These are phyloP conservation scores for Darwinula stevensoni DNA, from an alignment of 2,888 invertebrate species.

Conservation along the genomic window DNA sequence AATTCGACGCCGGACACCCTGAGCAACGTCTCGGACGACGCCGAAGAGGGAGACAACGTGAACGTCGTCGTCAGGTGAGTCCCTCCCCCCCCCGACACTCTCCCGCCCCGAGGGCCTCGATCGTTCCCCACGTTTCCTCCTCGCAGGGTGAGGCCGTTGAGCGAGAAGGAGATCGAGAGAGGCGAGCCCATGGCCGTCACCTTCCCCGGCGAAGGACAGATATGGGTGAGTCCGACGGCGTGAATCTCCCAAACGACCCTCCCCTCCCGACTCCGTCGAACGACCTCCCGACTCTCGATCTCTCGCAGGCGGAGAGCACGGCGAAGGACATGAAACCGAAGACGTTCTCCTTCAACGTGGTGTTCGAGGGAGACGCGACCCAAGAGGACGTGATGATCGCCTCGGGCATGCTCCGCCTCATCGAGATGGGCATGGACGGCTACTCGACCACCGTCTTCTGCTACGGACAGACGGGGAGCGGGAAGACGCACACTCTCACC, in stretches of 20 bases:
- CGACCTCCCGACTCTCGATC: too few species aligned
- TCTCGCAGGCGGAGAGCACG: conserved; percentile 19
- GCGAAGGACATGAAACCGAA: conserved; percentile 31
- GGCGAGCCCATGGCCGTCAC: conserved; percentile 37
- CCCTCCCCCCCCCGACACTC: background rate
- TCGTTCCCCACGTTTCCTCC: background rate
- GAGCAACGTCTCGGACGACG: conserved; percentile 6
- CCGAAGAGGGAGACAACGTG: conserved; percentile 38
- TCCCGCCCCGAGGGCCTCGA: background rate
- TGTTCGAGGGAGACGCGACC: conserved; percentile 68
- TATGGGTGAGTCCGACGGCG: conserved; percentile 25
- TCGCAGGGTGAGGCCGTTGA: conserved; percentile 50
- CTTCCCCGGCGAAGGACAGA: conserved; percentile 69
- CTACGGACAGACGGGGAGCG: conserved; percentile 87
- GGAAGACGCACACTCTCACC: conserved; percentile 81
- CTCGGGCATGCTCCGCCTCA: conserved; percentile 59
- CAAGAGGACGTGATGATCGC: conserved; percentile 58
- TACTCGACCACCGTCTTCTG: conserved; percentile 82
- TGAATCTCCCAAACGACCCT: too few species aligned
- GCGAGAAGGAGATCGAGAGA: conserved; percentile 34
- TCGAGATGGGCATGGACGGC: conserved; percentile 81
- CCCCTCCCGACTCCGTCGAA: too few species aligned
- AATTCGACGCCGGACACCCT: background rate
- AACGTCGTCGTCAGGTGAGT: conserved; percentile 55
- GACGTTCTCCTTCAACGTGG: conserved; percentile 77